phyloP scores from a whole-genome alignment of 2,113 vertebrate genomes.

The Scortum barcoo region DNA sequence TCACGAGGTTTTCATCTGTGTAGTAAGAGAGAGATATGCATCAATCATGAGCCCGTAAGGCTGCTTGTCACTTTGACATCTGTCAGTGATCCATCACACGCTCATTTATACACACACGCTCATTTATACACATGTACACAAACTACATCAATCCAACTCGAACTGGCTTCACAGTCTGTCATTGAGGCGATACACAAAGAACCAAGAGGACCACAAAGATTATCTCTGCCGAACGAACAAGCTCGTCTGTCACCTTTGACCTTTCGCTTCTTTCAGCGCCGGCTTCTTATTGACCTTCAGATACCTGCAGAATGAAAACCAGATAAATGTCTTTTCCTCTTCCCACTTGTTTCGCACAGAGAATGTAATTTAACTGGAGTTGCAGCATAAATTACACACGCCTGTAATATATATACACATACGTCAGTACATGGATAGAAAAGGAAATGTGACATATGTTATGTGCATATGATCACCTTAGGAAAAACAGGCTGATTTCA shows the following conservation, averaged over 20 bases:
- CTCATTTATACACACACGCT: not conserved
- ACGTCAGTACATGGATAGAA: not conserved
- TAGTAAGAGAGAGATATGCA: not conserved
- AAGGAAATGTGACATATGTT: not conserved
- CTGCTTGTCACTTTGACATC: slow-evolving; percentile 18
- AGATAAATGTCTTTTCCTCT: not conserved
- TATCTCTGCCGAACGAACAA: not conserved
- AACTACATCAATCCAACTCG: slow-evolving; percentile 16
- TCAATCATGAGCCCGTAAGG: not conserved
- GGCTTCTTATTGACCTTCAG: slow-evolving; percentile 9
- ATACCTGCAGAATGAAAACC: not conserved
- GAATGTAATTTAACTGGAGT: not conserved
- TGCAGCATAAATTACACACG: not conserved
- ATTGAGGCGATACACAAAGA: not conserved
- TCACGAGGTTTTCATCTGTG: slow-evolving; percentile 3
- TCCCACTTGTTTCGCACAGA: not conserved
- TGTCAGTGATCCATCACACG: not conserved
- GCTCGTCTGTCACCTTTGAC: not conserved
- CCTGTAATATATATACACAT: not conserved
- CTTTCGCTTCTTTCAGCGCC: not conserved
- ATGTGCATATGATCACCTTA: not conserved
- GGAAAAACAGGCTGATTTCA: not conserved
- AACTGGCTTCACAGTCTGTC: not conserved
- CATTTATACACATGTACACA: not conserved
- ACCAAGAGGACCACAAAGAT: not conserved